These are phyloP conservation scores for Agonum fuliginosum DNA, from an alignment of 2,888 invertebrate species.

Conservation along the genomic window DNA sequence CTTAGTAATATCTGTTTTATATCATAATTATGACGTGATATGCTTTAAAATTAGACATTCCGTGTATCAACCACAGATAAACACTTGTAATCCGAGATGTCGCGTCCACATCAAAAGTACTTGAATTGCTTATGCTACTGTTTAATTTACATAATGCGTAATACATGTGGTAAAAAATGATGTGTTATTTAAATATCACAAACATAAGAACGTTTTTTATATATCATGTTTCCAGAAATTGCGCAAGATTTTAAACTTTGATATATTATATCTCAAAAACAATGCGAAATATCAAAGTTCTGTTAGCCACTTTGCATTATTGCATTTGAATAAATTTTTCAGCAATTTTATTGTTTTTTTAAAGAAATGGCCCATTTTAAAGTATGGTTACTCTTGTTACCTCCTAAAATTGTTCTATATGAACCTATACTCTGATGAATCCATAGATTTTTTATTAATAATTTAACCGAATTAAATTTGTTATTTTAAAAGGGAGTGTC, in stretches of 20 bases:
- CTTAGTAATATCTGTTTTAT: neutral
- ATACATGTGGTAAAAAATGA: neutral
- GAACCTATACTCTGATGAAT: no score
- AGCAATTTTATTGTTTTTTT: no score
- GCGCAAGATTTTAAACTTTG: neutral
- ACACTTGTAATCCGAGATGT: slow-evolving; percentile 10
- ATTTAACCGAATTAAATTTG: no score
- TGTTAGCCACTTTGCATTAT: no score
- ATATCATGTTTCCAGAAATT: neutral
- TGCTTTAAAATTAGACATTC: neutral
- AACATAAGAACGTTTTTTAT: neutral
- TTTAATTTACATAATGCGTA: slow-evolving; percentile 20
- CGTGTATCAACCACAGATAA: neutral
- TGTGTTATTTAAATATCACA: neutral
- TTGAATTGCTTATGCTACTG: neutral
- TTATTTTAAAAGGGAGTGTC: no score
- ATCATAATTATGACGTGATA: neutral
- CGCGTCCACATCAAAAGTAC: slow-evolving; percentile 6
- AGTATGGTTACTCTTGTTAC: no score
- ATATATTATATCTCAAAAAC: no score
- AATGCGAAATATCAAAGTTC: no score
- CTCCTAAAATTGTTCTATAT: no score
- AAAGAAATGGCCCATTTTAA: no score
- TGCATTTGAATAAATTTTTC: no score
- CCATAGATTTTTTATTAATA: no score